Base-by-base conservation (phyloP, 2,888 invertebrate genomes). In the Tinea semifulvella region DNA sequence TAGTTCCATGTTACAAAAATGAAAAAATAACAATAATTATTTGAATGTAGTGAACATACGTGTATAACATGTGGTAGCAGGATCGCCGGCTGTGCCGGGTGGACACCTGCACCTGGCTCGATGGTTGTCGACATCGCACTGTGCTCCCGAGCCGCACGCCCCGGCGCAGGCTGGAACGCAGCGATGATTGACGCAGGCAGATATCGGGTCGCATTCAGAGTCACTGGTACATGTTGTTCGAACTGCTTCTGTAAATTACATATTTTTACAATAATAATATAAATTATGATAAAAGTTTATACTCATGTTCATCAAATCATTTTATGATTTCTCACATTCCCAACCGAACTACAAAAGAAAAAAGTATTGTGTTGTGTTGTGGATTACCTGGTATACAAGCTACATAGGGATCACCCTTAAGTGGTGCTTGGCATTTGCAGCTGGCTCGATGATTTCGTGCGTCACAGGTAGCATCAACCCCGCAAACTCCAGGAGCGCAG, bases 41-140 rank as follows among this genome's bases (percentile, higher is more conserved):
- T n/a, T n/a, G n/a, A 6, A 25, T 7, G 25, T 25, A 25, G 25
- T 10, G 25, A 10, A 77, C 88, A 87, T 83, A 94, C 94, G 92
- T 84, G 89, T 91, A 63, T 90, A 93, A 60, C 96, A 96, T 50
- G 87, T 85, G 16, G 88, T 72, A 68, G 94, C 89, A 22, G 96
- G 94, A 68, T 95, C 91, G 49, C 96, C 96, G 43, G 92, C 92
- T 77, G 91, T 93, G 50, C 91, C 92, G 42, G 88, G 85, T 13
- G 91, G 91, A 64, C 96, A 96, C 57, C 85, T 85, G 67, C 96
- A 96, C 14, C 87, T 86, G 3, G 94, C 92, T 52, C 92, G 87
- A 61, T 93, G 94, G 53, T 88, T 84, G 36, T 83, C 80, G 0
- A 91, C 89, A 13, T 87, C 83, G 58, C 96, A 96, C 51, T 91